Evolutionary conservation across 1,140 invertebrate species (phyloP).

Genomic region (Sycobia sp.): DNA sequence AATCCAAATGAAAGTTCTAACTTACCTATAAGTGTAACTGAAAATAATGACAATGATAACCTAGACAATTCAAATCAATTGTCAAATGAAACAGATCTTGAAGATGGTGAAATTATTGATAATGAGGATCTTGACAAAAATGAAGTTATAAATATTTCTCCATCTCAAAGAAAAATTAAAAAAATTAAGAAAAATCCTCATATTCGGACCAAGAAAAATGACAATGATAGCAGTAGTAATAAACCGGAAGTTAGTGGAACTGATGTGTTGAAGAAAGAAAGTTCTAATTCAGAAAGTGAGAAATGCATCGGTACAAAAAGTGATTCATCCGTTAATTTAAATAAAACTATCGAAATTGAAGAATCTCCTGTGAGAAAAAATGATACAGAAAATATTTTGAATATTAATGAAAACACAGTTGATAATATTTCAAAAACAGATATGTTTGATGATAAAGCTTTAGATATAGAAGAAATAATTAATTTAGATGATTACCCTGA

Average conservation of each 20-base stretch:
- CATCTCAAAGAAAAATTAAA: slow-evolving; percentile 26
- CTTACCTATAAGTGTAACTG: slow-evolving; percentile 10
- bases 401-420: neutral
- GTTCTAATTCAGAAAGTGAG: neutral
- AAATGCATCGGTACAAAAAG: neutral
- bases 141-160: slow-evolving; percentile 49
- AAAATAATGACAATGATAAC: slow-evolving; percentile 10
- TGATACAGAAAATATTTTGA: neutral
- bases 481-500: slow-evolving; percentile 60
- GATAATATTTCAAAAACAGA: slow-evolving; percentile 10
- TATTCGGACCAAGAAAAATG: slow-evolving; percentile 12
- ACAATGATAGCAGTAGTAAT: neutral
- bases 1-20: slow-evolving; percentile 28
- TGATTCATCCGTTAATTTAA: neutral
- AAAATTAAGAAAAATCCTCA: slow-evolving; percentile 21
- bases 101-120: slow-evolving; percentile 33
- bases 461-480: slow-evolving; percentile 54
- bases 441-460: slow-evolving; percentile 30
- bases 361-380: slow-evolving; percentile 14
- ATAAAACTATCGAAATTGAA: slow-evolving; percentile 22
- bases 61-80: neutral
- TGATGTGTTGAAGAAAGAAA: neutral
- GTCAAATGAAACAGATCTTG: slow-evolving; percentile 11
- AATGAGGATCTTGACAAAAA: slow-evolving; percentile 44
- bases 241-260: neutral